Percentiles rank a stretch among this genome's conserved stretches.
Evolutionary conservation across 2,113 vertebrate species (phyloP).

Genomic region (Antechinus stuartii): DNA sequence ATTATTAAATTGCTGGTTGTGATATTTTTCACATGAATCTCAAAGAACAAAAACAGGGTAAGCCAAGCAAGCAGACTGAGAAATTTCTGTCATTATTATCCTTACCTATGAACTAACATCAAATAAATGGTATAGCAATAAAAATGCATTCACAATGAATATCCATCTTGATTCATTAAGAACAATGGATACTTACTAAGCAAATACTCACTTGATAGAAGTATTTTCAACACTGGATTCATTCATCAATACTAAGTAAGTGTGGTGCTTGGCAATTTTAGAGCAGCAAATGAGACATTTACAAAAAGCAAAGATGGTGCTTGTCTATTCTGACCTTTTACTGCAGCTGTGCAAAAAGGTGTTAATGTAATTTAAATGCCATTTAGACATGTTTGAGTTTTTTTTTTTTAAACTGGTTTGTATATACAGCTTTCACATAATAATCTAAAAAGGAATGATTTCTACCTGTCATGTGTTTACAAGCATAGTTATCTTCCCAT

Average conservation of each 20-base stretch:
- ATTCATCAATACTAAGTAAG: slow-evolving; percentile 69
- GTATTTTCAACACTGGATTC: slow-evolving; percentile 78
- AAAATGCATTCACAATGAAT: slow-evolving; percentile 79
- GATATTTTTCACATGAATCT: slow-evolving; percentile 60
- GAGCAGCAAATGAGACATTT: slow-evolving; percentile 83
- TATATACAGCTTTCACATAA: slow-evolving; percentile 48
- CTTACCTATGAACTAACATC: slow-evolving; percentile 81
- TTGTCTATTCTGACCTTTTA: slow-evolving; percentile 76
- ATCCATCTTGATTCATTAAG: slow-evolving; percentile 82
- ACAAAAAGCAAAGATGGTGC: slow-evolving; percentile 76
- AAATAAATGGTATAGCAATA: slow-evolving; percentile 72
- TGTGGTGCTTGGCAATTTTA: slow-evolving; percentile 76
- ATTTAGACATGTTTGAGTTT: slow-evolving; percentile 72
- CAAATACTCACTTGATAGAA: slow-evolving; percentile 86
- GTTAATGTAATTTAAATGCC: slow-evolving; percentile 82
- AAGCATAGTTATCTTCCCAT: not conserved
- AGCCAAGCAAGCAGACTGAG: slow-evolving; percentile 68
- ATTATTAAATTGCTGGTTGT: slow-evolving; percentile 57
- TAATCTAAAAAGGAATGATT: slow-evolving; percentile 65
- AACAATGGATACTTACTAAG: slow-evolving; percentile 82
- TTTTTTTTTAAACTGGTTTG: slow-evolving; percentile 47
- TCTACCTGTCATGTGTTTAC: slow-evolving; percentile 53
- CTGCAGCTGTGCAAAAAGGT: slow-evolving; percentile 73
- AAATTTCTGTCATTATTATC: slow-evolving; percentile 80
- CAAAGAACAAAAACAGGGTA: not conserved